Conservation (phyloP, 2,888 invertebrate genomes). For the Adineta ricciae region DNA sequence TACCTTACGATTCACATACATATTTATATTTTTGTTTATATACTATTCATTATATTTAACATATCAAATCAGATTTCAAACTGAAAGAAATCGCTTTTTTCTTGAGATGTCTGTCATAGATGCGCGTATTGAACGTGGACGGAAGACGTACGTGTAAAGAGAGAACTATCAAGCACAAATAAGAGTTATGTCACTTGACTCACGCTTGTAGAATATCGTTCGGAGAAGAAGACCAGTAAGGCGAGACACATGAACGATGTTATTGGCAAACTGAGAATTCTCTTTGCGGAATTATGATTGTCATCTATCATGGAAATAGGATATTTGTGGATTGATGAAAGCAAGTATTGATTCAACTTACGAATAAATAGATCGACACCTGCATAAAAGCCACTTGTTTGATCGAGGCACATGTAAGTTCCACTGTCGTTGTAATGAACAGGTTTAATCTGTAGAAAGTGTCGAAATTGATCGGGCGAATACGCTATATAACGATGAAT, state of each 20-base stretch:
- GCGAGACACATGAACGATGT: background rate
- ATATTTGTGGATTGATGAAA: too few species aligned
- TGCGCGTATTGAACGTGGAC: background rate
- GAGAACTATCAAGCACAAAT: background rate
- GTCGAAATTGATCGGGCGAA: background rate
- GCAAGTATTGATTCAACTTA: background rate
- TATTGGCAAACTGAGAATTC: background rate
- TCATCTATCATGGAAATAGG: background rate
- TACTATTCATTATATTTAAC: background rate
- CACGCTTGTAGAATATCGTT: background rate
- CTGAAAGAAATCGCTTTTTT: background rate
- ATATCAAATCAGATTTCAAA: background rate
- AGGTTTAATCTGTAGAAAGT: slow-evolving; percentile 13
- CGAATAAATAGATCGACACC: background rate
- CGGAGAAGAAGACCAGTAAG: background rate
- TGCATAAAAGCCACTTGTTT: background rate
- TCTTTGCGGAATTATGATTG: background rate
- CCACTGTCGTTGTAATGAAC: background rate
- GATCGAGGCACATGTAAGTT: background rate
- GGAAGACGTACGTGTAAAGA: background rate
- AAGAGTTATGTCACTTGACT: background rate
- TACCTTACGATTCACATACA: background rate
- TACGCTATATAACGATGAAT: slow-evolving; percentile 1
- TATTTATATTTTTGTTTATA: background rate
- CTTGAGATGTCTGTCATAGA: background rate